Base-by-base conservation (phyloP, 2,797 vertebrate species). In the Mus spretus region DNA sequence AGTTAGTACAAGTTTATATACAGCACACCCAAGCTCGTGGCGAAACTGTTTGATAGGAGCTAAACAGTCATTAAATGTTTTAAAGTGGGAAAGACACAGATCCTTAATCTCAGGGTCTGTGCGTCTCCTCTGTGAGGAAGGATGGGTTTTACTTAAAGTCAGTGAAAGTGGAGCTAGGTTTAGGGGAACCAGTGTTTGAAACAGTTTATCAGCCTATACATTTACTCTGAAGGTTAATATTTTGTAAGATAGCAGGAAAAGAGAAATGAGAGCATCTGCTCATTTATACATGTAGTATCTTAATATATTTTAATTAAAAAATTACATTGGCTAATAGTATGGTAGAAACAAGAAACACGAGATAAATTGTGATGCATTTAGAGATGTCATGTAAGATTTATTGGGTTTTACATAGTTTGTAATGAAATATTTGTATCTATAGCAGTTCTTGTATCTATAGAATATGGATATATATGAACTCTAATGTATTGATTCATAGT, bases 301-400 rank as follows among this genome's bases (percentile, higher is more conserved):
- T 93, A 89, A 94, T 94, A 94, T 75, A 50, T 77, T 24, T 47
- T 77, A 77, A 77, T 47, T 47, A 47, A 28, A 28, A 37, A 93
- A 80, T 53, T 95, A 65, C 12, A 96, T 96, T 96, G 94, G 70
- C 97, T 88, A 79, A 96, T 97, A 91, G 97, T 47, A 67, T 34
- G 31, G 57, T 34, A 67, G 2, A 81, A 96, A 59, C 63, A 94
- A 78, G 34, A 96, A 50, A 7, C 9, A 97, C 87, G 85, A 77
- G 3, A 93, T 78, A 97, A 97, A 12, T 97, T 94, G 90, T 89
- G 28, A 44, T 96, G 37, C 47, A 96, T 89, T 94, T 93, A 83
- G 47, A 75, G 40, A 94, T 97, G 96, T 93, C 55, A 97, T 31
- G 9, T 77, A 89, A 79, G 50, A 37, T 91, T 94, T 95, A 90